Base-by-base conservation (phyloP, 2,888 invertebrate species). In the Spodoptera exigua region DNA sequence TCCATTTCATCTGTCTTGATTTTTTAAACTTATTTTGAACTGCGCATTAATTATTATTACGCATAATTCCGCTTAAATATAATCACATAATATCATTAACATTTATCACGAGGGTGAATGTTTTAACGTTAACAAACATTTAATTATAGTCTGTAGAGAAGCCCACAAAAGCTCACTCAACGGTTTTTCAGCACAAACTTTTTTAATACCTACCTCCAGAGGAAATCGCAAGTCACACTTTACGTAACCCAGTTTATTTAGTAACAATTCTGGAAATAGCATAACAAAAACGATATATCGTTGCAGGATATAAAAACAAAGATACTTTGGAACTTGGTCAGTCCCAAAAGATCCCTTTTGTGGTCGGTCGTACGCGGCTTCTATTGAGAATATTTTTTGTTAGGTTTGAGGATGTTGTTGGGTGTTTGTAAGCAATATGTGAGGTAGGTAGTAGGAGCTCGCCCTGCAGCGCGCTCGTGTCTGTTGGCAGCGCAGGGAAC, bases 301-400 rank as follows among this genome's bases (percentile, higher is more conserved):
- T 56, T 39, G 52, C 55, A 70, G 62, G 40, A 63, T 64, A 71
- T 64, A 76, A 82, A 82, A 80, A 80, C 76, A 80, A 81, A 84
- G 76, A 73, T 68, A 71, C 61, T 74, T 76, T 70, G 65, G 73
- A 80, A 77, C 70, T 79, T 80, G 70, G 78, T 77, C 68, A 82
- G 83, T 81, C 78, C 77, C 74, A 78, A 78, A 74, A 75, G 78
- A 80, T 77, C 79, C 78, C 69, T 76, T 77, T 78, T 76, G 76
- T 74, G 74, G 75, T 69, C 79, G 74, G 61, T 71, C 70, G 74
- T 78, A 67, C 63, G 78, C 79, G 81, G 79, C 77, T 79, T 68
- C 79, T 81, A 81, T 84, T 81, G 78, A 79, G 73, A 77, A 73
- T 73, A 77, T 86, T 85, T 85, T 85, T 85, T 83, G 82, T 82